Evolutionary conservation across 2,888 invertebrate genomes (phyloP), one percentile per base, ranked within the genome.

Genomic region (Prosopocoilus inquinatus): DNA sequence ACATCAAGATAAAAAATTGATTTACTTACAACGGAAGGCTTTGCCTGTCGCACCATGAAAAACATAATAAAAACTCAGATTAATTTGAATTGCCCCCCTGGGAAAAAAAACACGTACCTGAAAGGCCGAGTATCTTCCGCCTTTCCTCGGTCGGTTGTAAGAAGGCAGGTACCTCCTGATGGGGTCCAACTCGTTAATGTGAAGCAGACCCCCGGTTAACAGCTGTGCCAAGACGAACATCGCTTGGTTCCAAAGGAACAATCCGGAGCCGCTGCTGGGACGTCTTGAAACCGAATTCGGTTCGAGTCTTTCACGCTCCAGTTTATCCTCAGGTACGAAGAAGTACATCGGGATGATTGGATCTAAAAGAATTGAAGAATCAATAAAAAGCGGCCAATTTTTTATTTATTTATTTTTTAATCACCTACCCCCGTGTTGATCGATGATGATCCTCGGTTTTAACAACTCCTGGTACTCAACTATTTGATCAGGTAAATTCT

Each of bases 191-290:
- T 99, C 98, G 71, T 94, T 96, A 34, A 96, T 89, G 73, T 96
- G 93, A 51, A 97, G 80, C 58, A 97, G 79, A 0, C 92, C 91
- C 28, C 90, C 91, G 1, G 94, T 95, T 57, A 99, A 79, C 47
- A 99, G 80, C 75, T 96, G 94, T 1, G 96, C 89, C 67, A 99
- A 89, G 58, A 99, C 86, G 77, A 96, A 96, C 80, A 99, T 82
- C 0, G 98, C 88, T 80, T 99, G 98, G 64, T 96, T 96, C 96
- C 96, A 97, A 36, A 97, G 81, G 78, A 90, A 96, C 54, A 93
- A 73, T 0, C 88, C 86, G 15, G 80, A 79, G 44, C 83, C 81
- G 57, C 80, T 80, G 76, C 65, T 61, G 36, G 73, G 61, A 38
- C 67, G 66, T 50, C 70, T 68, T 9, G 61, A 59, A 7, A 69